Conservation (phyloP, 2,888 invertebrate species). For the Chloroclysta siterata region DNA sequence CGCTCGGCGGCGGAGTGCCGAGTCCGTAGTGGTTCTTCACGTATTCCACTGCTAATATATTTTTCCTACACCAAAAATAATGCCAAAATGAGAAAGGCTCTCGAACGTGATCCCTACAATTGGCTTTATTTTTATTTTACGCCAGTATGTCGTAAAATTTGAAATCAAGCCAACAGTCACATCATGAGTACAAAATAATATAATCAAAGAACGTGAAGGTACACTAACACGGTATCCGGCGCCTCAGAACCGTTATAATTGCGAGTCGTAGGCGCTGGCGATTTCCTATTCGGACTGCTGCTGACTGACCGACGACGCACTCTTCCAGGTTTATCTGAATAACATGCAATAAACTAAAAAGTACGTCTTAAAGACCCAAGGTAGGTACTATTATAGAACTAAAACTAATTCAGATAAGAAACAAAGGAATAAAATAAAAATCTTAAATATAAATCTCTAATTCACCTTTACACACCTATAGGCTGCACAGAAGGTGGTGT, state of each 20-base stretch:
- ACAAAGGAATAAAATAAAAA: background rate
- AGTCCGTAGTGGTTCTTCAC: constrained; percentile 59
- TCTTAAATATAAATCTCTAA: constrained; percentile 45
- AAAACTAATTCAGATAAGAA: no score
- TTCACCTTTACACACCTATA: constrained; percentile 81
- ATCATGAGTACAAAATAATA: no score
- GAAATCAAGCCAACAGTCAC: no score
- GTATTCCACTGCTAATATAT: constrained; percentile 66
- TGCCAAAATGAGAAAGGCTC: background rate
- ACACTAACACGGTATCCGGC: constrained; percentile 56
- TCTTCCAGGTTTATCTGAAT: constrained; percentile 47
- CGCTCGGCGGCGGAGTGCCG: constrained; percentile 30
- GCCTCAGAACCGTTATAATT: constrained; percentile 46
- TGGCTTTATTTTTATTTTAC: no score
- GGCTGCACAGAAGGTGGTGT: constrained; percentile 48
- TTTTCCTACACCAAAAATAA: constrained; percentile 53
- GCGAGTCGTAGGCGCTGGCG: constrained; percentile 35
- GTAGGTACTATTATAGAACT: no score
- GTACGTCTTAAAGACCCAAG: background rate
- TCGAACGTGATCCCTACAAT: no score
- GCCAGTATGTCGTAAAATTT: no score
- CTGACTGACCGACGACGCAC: constrained; percentile 51
- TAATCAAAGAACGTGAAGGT: background rate
- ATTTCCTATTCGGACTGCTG: constrained; percentile 50
- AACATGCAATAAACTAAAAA: constrained; percentile 19